A percentile compares a stretch with the other conserved stretches of the same genome.
Conservation (phyloP, 2,113 vertebrate genomes). For the Benitochromis conjunctus region DNA sequence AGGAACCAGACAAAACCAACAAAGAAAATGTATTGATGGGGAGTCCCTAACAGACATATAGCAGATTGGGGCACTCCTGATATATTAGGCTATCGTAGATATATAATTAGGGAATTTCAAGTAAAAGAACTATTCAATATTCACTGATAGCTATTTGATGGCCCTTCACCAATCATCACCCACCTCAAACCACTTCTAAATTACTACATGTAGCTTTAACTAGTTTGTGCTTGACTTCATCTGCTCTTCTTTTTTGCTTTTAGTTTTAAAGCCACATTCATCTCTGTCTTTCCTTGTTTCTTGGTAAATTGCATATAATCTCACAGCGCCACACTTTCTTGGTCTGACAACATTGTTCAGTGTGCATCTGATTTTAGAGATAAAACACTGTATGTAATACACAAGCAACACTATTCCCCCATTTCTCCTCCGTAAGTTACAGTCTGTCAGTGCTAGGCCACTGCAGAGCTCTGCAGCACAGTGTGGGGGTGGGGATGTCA, state of each 20-base stretch:
- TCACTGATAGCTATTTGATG: background rate
- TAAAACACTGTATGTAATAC: background rate
- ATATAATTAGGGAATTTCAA: background rate
- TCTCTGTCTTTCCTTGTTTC: background rate
- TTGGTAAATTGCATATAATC: background rate
- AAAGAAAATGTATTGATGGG: background rate
- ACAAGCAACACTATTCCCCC: background rate
- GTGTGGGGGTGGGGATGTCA: conserved; percentile 18
- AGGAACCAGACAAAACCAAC: background rate
- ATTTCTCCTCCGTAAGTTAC: background rate
- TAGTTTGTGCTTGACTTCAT: too few species aligned
- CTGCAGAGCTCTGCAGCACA: conserved; percentile 52
- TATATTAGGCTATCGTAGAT: background rate
- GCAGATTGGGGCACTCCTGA: background rate
- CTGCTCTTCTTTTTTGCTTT: background rate
- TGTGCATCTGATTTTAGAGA: background rate
- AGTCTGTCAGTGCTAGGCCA: conserved; percentile 29
- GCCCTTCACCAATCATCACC: background rate
- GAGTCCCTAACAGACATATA: background rate
- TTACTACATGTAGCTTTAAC: too few species aligned
- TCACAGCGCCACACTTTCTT: background rate
- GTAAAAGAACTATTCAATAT: background rate
- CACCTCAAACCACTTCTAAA: background rate
- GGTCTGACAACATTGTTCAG: background rate
- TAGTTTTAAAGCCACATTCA: background rate